Base-by-base conservation (phyloP, 1,140 invertebrate species). In the Megalonaias nervosa region DNA sequence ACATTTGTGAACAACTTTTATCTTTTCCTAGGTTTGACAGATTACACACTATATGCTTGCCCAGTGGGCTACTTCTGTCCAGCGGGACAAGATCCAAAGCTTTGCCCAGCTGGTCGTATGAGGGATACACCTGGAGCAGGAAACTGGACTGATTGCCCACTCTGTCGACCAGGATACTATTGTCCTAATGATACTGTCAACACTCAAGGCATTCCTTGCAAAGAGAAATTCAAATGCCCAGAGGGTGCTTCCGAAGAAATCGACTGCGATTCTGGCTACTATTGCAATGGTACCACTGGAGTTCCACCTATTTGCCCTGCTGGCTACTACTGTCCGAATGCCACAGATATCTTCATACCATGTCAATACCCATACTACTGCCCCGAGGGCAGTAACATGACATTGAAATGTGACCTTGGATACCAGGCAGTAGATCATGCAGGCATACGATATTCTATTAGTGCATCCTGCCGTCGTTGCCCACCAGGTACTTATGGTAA, bases 101-200 rank as follows among this genome's bases (percentile, higher is more conserved):
- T 88, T n/a, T 90, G 89, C 82, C 87, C 88, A 26, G 85, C 89
- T 38, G 89, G 89, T 21, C 74, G 74, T 17, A 86, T 89, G 86
- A 84, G 85, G 61, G 80, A 87, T 67, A 76, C 64, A 15, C 79
- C 84, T 0, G 89, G 88, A 19, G 86, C 88, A 21, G 84, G 66
- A 23, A 67, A 69, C 14, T 64, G 80, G 19, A 57, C 31, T 12
- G 87, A 90, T 74, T 90, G 89, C 69, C 79, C 81, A 16, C 79
- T 79, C 12, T 90, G 89, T 82, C 74, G 85, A 23, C 72, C 83
- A 23, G 89, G 89, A 1, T 89, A 89, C 78, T 90, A 87, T 76
- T 90, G 89, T 77, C 88, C 88, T 2, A 89, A 90, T 77, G 88
- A 88, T 72, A 90, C 89, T 9, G 80, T 81, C 14, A 90, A 90